phyloP scores from a whole-genome alignment of 2,113 vertebrate species.

The Thunnus thynnus region DNA sequence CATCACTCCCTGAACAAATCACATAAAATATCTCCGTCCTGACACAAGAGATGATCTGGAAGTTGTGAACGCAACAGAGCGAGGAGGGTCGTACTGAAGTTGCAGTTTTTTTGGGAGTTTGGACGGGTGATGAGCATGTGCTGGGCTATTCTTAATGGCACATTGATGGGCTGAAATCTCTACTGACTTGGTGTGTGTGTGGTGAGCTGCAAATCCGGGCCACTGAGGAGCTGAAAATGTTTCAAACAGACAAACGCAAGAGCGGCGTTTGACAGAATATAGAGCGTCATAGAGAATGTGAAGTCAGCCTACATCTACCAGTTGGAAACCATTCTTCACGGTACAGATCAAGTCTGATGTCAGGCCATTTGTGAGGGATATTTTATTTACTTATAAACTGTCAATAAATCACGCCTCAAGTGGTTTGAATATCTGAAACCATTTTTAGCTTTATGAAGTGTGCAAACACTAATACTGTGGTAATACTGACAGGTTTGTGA shows the following conservation, averaged over 20 bases:
- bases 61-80: conserved; percentile 91
- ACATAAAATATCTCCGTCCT: conserved; percentile 81
- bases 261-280: conserved; percentile 20
- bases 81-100: conserved; percentile 80
- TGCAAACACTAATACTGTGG: conserved; percentile 36
- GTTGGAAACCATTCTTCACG: conserved; percentile 20
- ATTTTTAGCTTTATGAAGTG: conserved; percentile 53
- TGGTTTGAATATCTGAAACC: conserved; percentile 40
- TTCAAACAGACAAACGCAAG: conserved; percentile 48
- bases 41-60: conserved; percentile 89
- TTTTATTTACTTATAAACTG: not conserved
- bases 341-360: conserved; percentile 27
- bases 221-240: conserved; percentile 73
- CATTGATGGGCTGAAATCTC: conserved; percentile 52
- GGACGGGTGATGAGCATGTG: conserved; percentile 72
- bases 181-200: conserved; percentile 24
- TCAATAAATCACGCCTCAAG: conserved; percentile 18
- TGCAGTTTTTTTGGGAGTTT: conserved; percentile 85
- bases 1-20: conserved; percentile 93
- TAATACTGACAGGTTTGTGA: conserved; percentile 53
- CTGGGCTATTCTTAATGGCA: conserved; percentile 68
- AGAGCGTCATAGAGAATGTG: not conserved
- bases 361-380: not conserved
- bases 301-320: conserved; percentile 15
- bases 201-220: conserved; percentile 70